Evolutionary conservation across 1,140 invertebrate genomes (phyloP).

Genomic region (Phymastichus coffea): DNA sequence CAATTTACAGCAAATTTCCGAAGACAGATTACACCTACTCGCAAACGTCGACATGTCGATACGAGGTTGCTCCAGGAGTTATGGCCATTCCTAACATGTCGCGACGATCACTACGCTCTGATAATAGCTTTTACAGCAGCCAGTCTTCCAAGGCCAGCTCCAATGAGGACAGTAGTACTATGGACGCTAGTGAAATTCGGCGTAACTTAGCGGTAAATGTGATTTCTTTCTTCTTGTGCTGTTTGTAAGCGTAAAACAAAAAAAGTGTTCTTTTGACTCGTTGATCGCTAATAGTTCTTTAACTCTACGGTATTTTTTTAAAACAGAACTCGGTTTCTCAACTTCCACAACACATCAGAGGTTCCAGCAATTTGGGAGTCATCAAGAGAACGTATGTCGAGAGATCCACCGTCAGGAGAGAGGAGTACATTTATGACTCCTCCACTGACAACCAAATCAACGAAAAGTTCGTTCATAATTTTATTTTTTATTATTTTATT

Average conservation of each 20-base stretch:
- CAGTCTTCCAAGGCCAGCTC: conserved; percentile 32
- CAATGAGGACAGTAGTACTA: conserved; percentile 20
- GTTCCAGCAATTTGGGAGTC: conserved; percentile 16
- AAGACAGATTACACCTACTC: conserved; percentile 85
- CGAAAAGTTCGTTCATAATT: too few relatives aligned
- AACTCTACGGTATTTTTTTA: not conserved
- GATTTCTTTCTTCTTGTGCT: not conserved
- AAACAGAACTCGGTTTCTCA: conserved; percentile 30
- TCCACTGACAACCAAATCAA: conserved; percentile 16
- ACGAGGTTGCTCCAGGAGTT: conserved; percentile 73
- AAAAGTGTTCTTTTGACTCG: too few relatives aligned
- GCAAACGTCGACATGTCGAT: conserved; percentile 69
- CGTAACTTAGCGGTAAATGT: conserved; percentile 14
- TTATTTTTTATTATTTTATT: too few relatives aligned
- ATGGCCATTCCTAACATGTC: conserved; percentile 83
- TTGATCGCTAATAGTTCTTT: not conserved
- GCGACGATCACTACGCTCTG: conserved; percentile 59
- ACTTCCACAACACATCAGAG: conserved; percentile 21
- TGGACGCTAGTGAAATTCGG: not conserved
- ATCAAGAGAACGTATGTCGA: conserved; percentile 40
- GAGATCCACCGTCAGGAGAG: conserved; percentile 19
- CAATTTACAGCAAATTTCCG: conserved; percentile 65
- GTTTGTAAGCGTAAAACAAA: not conserved
- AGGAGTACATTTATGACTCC: conserved; percentile 22
- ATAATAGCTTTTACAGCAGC: conserved; percentile 38